phyloP scores from a whole-genome alignment of 1,140 invertebrate genomes.

The Zophobas morio region DNA sequence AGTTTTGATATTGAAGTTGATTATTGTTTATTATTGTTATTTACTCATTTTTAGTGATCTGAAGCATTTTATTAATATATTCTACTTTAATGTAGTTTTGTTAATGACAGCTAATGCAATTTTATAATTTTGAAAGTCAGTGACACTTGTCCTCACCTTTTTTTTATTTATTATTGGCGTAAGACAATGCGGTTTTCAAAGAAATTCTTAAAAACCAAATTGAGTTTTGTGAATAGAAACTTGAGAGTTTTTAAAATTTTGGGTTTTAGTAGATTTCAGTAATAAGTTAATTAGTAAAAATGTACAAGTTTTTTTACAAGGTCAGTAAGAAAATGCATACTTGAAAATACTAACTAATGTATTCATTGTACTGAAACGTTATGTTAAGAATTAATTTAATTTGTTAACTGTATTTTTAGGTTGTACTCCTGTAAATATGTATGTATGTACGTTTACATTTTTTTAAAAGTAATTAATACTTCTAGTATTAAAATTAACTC shows the following conservation, averaged over 20 bases:
- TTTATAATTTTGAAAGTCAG: too few relatives aligned
- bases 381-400: conserved; percentile 10
- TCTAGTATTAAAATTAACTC: conserved; percentile 26
- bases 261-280: conserved; percentile 7
- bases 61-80: too few relatives aligned
- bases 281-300: background rate
- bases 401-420: conserved; percentile 33
- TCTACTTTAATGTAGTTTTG: too few relatives aligned
- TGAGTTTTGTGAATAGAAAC: background rate
- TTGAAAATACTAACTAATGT: conserved; percentile 2
- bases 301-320: conserved; percentile 37
- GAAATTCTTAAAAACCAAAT: too few relatives aligned
- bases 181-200: too few relatives aligned
- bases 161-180: too few relatives aligned
- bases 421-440: conserved; percentile 34
- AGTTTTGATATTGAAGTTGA: background rate
- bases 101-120: too few relatives aligned
- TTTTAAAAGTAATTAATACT: conserved; percentile 33
- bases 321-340: conserved; percentile 9
- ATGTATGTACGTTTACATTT: conserved; percentile 41
- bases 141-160: too few relatives aligned
- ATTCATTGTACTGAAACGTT: background rate
- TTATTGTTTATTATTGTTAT: conserved; percentile 5
- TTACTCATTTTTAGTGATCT: background rate
- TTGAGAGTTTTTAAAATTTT: conserved; percentile 11